phyloP scores from a whole-genome alignment of 1,140 invertebrate species.

The Aphis gossypii region DNA sequence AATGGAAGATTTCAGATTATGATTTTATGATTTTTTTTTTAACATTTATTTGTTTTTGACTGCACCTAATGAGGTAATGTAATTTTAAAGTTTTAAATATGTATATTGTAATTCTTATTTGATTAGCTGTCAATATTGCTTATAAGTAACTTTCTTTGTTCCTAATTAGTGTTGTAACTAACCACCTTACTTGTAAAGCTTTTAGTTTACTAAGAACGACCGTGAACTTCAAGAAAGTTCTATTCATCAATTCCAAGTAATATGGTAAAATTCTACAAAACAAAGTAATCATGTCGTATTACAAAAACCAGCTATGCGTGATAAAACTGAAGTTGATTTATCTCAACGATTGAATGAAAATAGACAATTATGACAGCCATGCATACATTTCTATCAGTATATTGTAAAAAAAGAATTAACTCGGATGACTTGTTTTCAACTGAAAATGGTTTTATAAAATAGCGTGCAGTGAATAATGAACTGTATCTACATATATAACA shows the following conservation, averaged over 20 bases:
- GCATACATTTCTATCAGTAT: constrained; percentile 8
- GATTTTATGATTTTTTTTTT: neutral
- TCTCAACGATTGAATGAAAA: neutral
- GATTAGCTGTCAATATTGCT: neutral
- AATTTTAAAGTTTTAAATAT: neutral
- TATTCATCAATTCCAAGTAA: neutral
- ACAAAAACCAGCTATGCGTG: constrained; percentile 21
- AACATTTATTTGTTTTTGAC: no score
- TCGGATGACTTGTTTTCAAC: neutral
- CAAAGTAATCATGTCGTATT: constrained; percentile 10
- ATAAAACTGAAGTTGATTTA: neutral
- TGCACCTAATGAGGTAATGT: neutral
- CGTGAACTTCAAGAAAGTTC: neutral
- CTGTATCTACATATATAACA: neutral
- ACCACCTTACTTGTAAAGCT: neutral
- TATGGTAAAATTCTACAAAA: neutral
- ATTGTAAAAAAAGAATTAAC: neutral
- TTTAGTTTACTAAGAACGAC: neutral
- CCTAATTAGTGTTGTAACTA: neutral
- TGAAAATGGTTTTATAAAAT: neutral
- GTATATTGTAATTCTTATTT: constrained; percentile 19
- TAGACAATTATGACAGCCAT: constrained; percentile 5
- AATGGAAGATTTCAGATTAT: neutral
- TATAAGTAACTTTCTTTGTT: neutral
- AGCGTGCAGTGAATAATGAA: neutral